Evolutionary conservation across 1,140 invertebrate genomes (phyloP), one percentile per base, ranked within the genome.

Genomic region (Manduca sexta): DNA sequence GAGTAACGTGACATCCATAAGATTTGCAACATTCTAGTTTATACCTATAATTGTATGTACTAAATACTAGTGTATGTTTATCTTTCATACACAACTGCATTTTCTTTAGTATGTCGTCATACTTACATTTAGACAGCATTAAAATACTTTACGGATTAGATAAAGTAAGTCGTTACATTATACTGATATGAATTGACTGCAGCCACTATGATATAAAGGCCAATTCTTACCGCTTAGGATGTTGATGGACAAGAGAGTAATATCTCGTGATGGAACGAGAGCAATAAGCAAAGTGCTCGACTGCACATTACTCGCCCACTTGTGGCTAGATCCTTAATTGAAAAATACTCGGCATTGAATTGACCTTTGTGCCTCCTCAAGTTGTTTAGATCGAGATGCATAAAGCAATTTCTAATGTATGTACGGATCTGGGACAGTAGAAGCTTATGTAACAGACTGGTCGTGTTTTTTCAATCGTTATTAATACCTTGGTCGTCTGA

Each of bases 231-330:
- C 44, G 33, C 41, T 41, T 7, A 26, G 26, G 34, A 44, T 21
- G 14, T 50, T 51, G 43, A 52, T 52, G 33, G 21, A 26, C 17
- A 48, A 21, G 26, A 51, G 58, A 72, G 52, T 66, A 69, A 79
- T 79, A 74, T 69, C 65, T 45, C 18, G 60, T 49, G 49, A 58
- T 37, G 40, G 68, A 65, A 71, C 60, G 49, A 59, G 62, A 68
- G 48, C 62, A 77, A 82, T 66, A 63, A 74, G 70, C 61, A 63
- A 79, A 74, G 60, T 76, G 62, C 53, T 45, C 26, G 42, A 42
- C 41, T 41, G 35, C 49, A 53, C 43, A 64, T 57, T 60, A 56
- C 45, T 61, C 74, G 70, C 76, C 73, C 76, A 76, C 78, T 57
- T 43, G 44, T 49, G 18, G 39, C 40, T 47, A 49, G 49, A 50